Evolutionary conservation across 64 coral and sea anemone species (phyloP).

Genomic region (Pocillopora verrucosa): DNA sequence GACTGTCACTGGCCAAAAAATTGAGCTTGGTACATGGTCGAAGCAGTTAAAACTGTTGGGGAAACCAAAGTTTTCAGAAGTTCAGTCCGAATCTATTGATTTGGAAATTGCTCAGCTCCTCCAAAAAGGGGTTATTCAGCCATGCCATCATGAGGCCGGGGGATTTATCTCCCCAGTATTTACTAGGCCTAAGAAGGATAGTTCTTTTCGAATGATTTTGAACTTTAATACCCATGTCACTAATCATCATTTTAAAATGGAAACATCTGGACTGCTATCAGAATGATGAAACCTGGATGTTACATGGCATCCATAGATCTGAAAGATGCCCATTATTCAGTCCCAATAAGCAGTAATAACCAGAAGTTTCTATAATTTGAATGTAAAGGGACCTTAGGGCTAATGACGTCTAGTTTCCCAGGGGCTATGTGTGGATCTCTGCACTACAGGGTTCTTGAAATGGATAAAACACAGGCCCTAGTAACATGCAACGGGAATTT

Average conservation of each 20-base stretch:
- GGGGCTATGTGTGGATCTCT: neutral
- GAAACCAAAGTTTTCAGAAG: slow-evolving; percentile 33
- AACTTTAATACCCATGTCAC: slow-evolving; percentile 45
- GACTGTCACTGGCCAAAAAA: slow-evolving; percentile 44
- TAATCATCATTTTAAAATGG: slow-evolving; percentile 51
- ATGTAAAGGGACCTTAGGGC: slow-evolving; percentile 9
- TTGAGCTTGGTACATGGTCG: slow-evolving; percentile 61
- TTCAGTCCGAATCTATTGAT: slow-evolving; percentile 58
- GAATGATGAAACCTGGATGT: slow-evolving; percentile 32
- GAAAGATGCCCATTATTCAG: slow-evolving; percentile 24
- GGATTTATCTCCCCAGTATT: slow-evolving; percentile 41
- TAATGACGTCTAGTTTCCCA: slow-evolving; percentile 4
- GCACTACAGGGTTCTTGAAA: neutral
- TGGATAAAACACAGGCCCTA: slow-evolving; percentile 1
- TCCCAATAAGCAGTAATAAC: neutral
- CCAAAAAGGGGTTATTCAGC: slow-evolving; percentile 24
- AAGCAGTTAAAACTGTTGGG: slow-evolving; percentile 11
- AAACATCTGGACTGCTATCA: slow-evolving; percentile 49
- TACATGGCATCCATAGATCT: slow-evolving; percentile 49
- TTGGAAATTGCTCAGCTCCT: slow-evolving; percentile 45
- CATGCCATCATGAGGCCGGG: slow-evolving; percentile 2
- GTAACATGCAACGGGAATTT: slow-evolving; percentile 14
- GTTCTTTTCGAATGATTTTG: slow-evolving; percentile 55
- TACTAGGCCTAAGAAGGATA: slow-evolving; percentile 48
- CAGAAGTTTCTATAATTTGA: slow-evolving; percentile 26